These are phyloP conservation scores for Stenurella melanura DNA, from an alignment of 2,888 invertebrate genomes.

Conservation along the genomic window DNA sequence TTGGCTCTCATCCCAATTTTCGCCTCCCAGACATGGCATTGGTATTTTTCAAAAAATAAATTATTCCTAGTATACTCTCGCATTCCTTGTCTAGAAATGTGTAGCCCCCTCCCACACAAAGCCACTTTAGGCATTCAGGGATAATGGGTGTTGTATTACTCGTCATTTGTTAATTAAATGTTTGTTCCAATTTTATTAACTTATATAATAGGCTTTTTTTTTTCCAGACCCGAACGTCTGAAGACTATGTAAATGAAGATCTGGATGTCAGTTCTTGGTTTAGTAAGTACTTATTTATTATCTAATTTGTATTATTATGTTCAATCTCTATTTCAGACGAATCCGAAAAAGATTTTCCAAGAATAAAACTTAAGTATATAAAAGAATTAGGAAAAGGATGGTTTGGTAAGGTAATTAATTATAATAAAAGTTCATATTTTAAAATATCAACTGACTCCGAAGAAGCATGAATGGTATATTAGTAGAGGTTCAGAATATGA, in stretches of 20 bases:
- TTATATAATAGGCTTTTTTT: slow-evolving; percentile 23
- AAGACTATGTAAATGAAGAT: slow-evolving; percentile 69
- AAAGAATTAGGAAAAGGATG: slow-evolving; percentile 89
- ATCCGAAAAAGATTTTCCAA: slow-evolving; percentile 79
- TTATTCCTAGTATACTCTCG: too few species aligned
- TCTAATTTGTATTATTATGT: slow-evolving; percentile 4
- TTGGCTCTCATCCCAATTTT: too few species aligned
- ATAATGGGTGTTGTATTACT: too few species aligned
- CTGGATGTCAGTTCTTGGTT: slow-evolving; percentile 74
- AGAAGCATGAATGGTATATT: too few species aligned
- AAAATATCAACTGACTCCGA: not conserved
- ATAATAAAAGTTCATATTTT: not conserved
- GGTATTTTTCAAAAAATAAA: too few species aligned
- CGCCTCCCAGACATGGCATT: too few species aligned
- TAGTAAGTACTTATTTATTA: slow-evolving; percentile 67
- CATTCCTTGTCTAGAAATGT: too few species aligned
- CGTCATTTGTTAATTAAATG: too few species aligned
- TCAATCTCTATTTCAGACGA: slow-evolving; percentile 69
- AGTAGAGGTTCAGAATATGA: too few species aligned
- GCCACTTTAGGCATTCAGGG: too few species aligned
- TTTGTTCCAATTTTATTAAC: not conserved
- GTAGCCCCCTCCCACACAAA: too few species aligned
- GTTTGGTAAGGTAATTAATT: slow-evolving; percentile 83
- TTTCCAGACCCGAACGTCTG: slow-evolving; percentile 66
- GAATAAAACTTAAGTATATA: slow-evolving; percentile 86